Percentiles rank a stretch among this genome's conserved stretches.
These are phyloP conservation scores for Dichetophora obliterata DNA, from an alignment of 2,888 invertebrate species.

Conservation along the genomic window DNA sequence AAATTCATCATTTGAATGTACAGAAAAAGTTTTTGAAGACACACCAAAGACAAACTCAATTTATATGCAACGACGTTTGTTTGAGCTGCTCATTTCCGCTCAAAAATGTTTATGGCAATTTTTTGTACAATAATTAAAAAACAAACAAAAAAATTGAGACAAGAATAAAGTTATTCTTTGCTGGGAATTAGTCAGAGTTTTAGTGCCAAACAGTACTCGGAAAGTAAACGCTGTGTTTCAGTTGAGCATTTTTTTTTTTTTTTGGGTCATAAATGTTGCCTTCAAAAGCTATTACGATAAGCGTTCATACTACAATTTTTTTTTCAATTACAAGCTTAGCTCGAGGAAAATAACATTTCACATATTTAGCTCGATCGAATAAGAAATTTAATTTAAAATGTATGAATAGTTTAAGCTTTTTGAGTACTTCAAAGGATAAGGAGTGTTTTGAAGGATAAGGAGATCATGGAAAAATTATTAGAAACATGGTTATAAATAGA, in stretches of 20 bases:
- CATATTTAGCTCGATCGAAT: too few relatives aligned
- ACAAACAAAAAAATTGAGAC: not conserved
- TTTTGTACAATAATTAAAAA: not conserved
- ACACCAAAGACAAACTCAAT: constrained; percentile 12
- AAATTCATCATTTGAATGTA: not conserved
- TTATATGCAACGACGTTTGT: constrained; percentile 30
- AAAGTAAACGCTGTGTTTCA: not conserved
- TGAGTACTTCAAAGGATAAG: too few relatives aligned
- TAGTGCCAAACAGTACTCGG: not conserved
- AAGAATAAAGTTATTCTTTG: constrained; percentile 6
- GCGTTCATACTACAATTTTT: not conserved
- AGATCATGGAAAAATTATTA: too few relatives aligned
- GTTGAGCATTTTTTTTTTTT: not conserved
- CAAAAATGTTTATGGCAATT: constrained; percentile 32
- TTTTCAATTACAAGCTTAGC: not conserved
- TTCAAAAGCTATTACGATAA: not conserved
- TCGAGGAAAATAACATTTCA: not conserved
- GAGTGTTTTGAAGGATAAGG: too few relatives aligned
- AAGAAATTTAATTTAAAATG: too few relatives aligned
- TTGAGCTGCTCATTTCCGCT: constrained; percentile 35
- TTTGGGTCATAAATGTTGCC: constrained; percentile 15
- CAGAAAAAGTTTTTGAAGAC: not conserved
- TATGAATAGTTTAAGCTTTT: too few relatives aligned
- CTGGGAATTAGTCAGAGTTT: constrained; percentile 18
- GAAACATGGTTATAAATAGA: too few relatives aligned